phyloP scores from a whole-genome alignment of 2,888 invertebrate species.

The Allygus modestus region DNA sequence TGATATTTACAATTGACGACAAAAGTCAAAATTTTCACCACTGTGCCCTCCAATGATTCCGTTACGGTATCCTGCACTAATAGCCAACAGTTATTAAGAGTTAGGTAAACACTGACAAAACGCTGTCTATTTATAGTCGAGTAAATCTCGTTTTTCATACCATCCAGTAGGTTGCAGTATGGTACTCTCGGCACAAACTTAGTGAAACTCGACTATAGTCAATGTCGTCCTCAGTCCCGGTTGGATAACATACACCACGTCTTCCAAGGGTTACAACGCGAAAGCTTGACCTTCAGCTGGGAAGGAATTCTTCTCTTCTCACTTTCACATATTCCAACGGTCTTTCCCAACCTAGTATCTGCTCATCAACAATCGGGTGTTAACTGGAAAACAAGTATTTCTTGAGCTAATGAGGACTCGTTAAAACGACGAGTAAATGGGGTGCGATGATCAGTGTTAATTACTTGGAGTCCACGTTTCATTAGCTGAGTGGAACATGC shows the following conservation, averaged over 20 bases:
- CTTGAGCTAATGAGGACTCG: neutral
- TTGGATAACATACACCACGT: neutral
- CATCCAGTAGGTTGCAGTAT: no score
- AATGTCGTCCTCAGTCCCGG: neutral
- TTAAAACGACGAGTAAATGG: neutral
- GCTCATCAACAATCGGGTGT: constrained; percentile 3
- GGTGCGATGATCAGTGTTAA: no score
- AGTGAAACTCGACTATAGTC: neutral
- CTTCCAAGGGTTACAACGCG: constrained; percentile 16
- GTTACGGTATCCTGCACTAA: neutral
- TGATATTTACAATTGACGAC: no score
- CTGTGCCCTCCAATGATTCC: no score
- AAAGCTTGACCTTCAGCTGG: constrained; percentile 31
- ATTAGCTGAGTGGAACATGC: no score
- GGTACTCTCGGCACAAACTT: no score
- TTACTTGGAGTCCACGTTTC: no score
- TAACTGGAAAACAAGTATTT: constrained; percentile 19
- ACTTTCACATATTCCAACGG: neutral
- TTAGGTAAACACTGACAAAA: constrained; percentile 6
- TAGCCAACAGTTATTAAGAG: neutral
- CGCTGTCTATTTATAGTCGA: no score
- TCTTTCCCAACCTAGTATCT: constrained; percentile 13
- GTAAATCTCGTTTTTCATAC: no score
- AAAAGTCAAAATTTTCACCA: no score
- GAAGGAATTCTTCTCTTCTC: constrained; percentile 8